phyloP scores from a whole-genome alignment of 2,113 vertebrate genomes.

The Channa argus region DNA sequence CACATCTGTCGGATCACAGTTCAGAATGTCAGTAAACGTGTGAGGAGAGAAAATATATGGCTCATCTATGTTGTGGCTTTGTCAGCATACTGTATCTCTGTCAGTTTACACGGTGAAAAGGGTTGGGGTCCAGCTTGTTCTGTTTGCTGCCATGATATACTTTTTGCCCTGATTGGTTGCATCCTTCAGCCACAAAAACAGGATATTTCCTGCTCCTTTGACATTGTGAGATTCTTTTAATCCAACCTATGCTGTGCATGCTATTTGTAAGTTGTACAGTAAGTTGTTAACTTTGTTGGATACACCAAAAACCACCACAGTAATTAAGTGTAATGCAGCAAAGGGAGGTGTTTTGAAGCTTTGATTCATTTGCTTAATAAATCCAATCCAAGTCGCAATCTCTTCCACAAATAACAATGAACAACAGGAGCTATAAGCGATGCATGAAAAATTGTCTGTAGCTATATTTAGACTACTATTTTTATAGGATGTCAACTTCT shows the following conservation, averaged over 20 bases:
- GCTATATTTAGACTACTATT: constrained; percentile 39
- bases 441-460: constrained; percentile 1
- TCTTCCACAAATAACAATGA: constrained; percentile 5
- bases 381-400: constrained; percentile 5
- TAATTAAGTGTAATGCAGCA: background rate
- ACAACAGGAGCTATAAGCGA: constrained; percentile 10
- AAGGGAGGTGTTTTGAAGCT: background rate
- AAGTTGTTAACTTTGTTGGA: background rate
- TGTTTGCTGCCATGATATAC: too few relatives aligned
- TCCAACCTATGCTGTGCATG: background rate
- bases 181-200: too few relatives aligned
- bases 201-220: background rate
- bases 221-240: background rate
- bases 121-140: too few relatives aligned
- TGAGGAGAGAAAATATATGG: too few relatives aligned
- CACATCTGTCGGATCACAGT: too few relatives aligned
- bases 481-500: constrained; percentile 36
- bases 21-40: too few relatives aligned
- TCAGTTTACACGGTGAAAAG: too few relatives aligned
- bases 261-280: background rate
- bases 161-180: too few relatives aligned
- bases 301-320: background rate
- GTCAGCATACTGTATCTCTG: too few relatives aligned
- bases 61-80: too few relatives aligned
- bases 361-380: constrained; percentile 49